phyloP scores from a whole-genome alignment of 2,797 vertebrate species.

The Gymnoscopelus braueri region DNA sequence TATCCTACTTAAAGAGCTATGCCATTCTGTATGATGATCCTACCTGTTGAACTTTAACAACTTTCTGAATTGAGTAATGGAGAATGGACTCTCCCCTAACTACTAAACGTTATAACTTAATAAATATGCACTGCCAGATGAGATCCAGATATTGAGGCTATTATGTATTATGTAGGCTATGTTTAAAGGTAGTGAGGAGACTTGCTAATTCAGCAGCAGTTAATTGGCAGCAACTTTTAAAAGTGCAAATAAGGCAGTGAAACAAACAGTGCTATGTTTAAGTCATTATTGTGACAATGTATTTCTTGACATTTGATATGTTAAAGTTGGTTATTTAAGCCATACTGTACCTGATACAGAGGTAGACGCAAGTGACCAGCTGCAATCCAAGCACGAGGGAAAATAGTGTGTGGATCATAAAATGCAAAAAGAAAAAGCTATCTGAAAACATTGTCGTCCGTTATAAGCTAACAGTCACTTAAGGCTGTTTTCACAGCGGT shows the following conservation, averaged over 20 bases:
- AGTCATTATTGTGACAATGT: constrained; percentile 6
- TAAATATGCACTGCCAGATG: constrained; percentile 45
- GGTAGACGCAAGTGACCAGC: constrained; percentile 73
- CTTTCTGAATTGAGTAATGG: constrained; percentile 30
- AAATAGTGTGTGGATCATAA: constrained; percentile 64
- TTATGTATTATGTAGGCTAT: constrained; percentile 40
- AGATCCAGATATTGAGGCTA: constrained; percentile 34
- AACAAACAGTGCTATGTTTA: constrained; percentile 11
- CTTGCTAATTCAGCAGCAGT: constrained; percentile 51
- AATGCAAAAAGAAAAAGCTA: constrained; percentile 62
- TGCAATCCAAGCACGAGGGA: constrained; percentile 78
- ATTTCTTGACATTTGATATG: constrained; percentile 3
- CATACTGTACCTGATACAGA: constrained; percentile 83
- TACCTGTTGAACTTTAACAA: constrained; percentile 70
- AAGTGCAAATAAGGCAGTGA: constrained; percentile 23
- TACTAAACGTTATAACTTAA: constrained; percentile 44
- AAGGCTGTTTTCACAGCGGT: constrained; percentile 52
- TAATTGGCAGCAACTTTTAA: constrained; percentile 55
- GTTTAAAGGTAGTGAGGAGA: constrained; percentile 48
- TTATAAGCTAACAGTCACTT: constrained; percentile 43
- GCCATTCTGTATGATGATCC: constrained; percentile 32
- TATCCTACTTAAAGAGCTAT: constrained; percentile 27
- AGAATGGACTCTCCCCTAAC: constrained; percentile 29
- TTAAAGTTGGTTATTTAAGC: constrained; percentile 59
- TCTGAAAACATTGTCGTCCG: constrained; percentile 51